These are phyloP conservation scores for Penaeus indicus DNA, from an alignment of 1,140 invertebrate genomes.

Conservation along the genomic window DNA sequence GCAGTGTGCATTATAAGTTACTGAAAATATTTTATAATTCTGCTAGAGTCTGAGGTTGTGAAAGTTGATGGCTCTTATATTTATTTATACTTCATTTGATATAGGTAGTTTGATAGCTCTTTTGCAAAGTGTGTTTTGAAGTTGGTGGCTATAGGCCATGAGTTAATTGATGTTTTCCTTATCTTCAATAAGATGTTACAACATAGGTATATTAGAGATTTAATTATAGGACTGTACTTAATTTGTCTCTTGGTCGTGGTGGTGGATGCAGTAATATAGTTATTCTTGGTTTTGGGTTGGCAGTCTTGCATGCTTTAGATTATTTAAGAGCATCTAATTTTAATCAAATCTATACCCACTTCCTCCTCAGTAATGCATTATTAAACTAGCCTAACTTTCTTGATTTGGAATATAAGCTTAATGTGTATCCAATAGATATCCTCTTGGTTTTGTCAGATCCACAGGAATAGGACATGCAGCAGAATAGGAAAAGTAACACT, in stretches of 20 bases:
- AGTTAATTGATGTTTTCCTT: slow-evolving; percentile 47
- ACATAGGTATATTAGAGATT: slow-evolving; percentile 44
- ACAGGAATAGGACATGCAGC: too few relatives aligned
- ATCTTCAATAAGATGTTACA: slow-evolving; percentile 52
- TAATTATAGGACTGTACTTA: slow-evolving; percentile 52
- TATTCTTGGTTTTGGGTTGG: slow-evolving; percentile 57
- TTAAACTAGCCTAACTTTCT: slow-evolving; percentile 36
- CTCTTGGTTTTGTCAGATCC: too few relatives aligned
- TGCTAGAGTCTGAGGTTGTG: slow-evolving; percentile 61
- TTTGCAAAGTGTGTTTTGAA: slow-evolving; percentile 52
- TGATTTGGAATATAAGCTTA: slow-evolving; percentile 41
- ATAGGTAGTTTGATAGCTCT: slow-evolving; percentile 47
- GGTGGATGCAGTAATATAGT: slow-evolving; percentile 57
- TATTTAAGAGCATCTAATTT: slow-evolving; percentile 60
- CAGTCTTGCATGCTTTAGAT: slow-evolving; percentile 60
- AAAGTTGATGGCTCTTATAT: slow-evolving; percentile 48
- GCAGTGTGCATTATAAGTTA: slow-evolving; percentile 48
- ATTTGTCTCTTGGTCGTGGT: slow-evolving; percentile 60
- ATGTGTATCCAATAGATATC: slow-evolving; percentile 37
- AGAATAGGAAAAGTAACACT: too few relatives aligned
- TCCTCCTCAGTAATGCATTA: slow-evolving; percentile 41
- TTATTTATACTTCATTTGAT: slow-evolving; percentile 58
- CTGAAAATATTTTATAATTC: slow-evolving; percentile 41
- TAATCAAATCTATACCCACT: slow-evolving; percentile 59
- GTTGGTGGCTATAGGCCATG: slow-evolving; percentile 45